These are phyloP conservation scores for Bolborhynchus lineola DNA, from an alignment of 2,113 vertebrate genomes.

Conservation along the genomic window DNA sequence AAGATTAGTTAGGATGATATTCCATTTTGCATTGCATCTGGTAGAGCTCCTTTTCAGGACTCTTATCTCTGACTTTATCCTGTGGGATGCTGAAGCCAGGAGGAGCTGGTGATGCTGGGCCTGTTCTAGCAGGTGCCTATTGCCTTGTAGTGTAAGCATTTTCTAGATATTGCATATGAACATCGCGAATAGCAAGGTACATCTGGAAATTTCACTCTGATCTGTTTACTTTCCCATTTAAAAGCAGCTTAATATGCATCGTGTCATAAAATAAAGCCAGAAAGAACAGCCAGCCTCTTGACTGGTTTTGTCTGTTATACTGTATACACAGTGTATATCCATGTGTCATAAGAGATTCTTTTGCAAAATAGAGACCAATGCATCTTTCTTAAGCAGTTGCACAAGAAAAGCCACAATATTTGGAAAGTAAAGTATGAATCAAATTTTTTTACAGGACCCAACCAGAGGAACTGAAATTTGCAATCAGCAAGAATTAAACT, in stretches of 20 bases:
- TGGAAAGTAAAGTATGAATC: conserved; percentile 63
- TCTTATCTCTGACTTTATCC: not conserved
- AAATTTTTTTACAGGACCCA: conserved; percentile 31
- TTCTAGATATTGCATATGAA: not conserved
- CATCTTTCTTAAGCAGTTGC: conserved; percentile 46
- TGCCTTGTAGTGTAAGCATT: not conserved
- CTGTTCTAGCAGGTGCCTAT: not conserved
- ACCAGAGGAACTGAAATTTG: conserved; percentile 69
- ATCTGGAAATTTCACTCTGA: not conserved
- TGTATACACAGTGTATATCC: not conserved
- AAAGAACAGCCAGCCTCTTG: not conserved
- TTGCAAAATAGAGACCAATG: not conserved
- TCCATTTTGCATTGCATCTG: not conserved
- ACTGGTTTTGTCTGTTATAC: not conserved
- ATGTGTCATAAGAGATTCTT: not conserved
- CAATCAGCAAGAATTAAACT: conserved; percentile 26
- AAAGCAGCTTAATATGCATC: not conserved
- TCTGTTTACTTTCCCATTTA: not conserved
- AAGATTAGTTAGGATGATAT: not conserved
- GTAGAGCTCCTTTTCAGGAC: not conserved
- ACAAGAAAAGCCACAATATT: conserved; percentile 51
- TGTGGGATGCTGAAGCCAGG: not conserved
- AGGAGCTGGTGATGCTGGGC: not conserved
- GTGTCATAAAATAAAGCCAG: not conserved
- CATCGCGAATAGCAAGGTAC: not conserved